Percentiles rank a stretch among this genome's conserved stretches.
Conservation (phyloP, 2,888 invertebrate species). For the Falcaria lacertinaria region DNA sequence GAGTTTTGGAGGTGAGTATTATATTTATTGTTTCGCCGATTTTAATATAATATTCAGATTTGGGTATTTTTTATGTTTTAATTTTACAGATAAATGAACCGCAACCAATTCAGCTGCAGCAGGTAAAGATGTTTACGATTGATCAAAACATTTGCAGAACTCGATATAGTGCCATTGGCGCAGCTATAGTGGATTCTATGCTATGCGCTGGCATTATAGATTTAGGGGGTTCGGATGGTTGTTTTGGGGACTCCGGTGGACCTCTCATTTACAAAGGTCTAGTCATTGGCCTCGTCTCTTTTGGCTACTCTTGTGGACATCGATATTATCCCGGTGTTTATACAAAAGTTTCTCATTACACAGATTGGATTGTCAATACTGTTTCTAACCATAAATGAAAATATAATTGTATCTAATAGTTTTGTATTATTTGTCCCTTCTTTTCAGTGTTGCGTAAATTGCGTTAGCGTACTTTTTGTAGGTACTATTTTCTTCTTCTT, state of each 20-base stretch:
- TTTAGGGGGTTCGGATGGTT: conserved; percentile 60
- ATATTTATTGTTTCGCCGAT: no score
- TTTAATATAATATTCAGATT: no score
- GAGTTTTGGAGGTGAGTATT: conserved; percentile 52
- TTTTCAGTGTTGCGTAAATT: no score
- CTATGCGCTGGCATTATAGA: conserved; percentile 63
- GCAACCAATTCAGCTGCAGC: conserved; percentile 62
- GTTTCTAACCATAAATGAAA: conserved; percentile 50
- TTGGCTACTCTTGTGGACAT: conserved; percentile 66
- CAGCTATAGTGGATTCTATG: conserved; percentile 58
- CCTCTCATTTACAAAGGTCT: conserved; percentile 66
- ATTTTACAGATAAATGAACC: conserved; percentile 47
- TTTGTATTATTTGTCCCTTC: no score
- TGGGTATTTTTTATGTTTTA: conserved; percentile 3
- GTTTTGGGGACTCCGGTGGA: conserved; percentile 70
- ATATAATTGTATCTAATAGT: neutral
- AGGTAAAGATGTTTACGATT: conserved; percentile 47
- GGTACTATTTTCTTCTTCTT: no score
- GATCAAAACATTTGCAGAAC: conserved; percentile 47
- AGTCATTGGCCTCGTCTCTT: conserved; percentile 64
- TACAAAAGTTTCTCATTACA: conserved; percentile 63
- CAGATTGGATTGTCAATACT: conserved; percentile 63
- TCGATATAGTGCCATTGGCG: conserved; percentile 54
- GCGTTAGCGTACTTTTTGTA: no score
- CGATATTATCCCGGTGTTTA: conserved; percentile 66